Percentiles rank a stretch among this genome's conserved stretches.
Evolutionary conservation across 2,888 invertebrate genomes (phyloP).

Genomic region (Aplocera efformata): DNA sequence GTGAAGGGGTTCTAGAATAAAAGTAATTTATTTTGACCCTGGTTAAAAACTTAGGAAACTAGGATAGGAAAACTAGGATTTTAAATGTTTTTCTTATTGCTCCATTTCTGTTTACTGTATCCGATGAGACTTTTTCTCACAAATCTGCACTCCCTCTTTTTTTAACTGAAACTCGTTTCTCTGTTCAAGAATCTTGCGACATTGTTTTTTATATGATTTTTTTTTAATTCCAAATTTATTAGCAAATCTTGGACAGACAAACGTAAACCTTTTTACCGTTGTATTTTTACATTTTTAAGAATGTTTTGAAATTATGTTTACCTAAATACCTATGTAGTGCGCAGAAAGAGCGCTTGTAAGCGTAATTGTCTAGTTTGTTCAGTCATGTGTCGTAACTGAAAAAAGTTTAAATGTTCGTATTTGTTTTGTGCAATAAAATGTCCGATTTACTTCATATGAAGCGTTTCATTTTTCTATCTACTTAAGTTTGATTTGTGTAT

Average conservation of each 20-base stretch:
- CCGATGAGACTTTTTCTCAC: constrained; percentile 13
- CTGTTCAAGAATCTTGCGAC: constrained; percentile 56
- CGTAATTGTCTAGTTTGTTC: constrained; percentile 63
- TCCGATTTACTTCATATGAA: constrained; percentile 29
- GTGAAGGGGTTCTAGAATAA: too few species aligned
- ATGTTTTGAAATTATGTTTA: constrained; percentile 29
- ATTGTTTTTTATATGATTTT: constrained; percentile 31
- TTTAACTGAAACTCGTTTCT: constrained; percentile 39
- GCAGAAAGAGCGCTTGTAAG: constrained; percentile 55
- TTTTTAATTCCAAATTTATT: constrained; percentile 47
- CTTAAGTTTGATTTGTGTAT: neutral
- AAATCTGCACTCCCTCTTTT: constrained; percentile 36
- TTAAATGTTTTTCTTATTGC: too few species aligned
- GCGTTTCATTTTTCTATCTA: constrained; percentile 21
- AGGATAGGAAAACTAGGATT: too few species aligned
- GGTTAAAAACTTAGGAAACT: too few species aligned
- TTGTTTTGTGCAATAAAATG: constrained; percentile 55
- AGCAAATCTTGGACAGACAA: constrained; percentile 61
- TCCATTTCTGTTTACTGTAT: too few species aligned
- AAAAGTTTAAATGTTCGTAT: constrained; percentile 51
- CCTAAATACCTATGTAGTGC: constrained; percentile 37
- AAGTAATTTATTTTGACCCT: too few species aligned
- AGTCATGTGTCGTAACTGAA: constrained; percentile 46
- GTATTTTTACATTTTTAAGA: constrained; percentile 31
- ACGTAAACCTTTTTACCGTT: constrained; percentile 22